Conservation (phyloP, 2,797 vertebrate species). For the Anguilla obscura region DNA sequence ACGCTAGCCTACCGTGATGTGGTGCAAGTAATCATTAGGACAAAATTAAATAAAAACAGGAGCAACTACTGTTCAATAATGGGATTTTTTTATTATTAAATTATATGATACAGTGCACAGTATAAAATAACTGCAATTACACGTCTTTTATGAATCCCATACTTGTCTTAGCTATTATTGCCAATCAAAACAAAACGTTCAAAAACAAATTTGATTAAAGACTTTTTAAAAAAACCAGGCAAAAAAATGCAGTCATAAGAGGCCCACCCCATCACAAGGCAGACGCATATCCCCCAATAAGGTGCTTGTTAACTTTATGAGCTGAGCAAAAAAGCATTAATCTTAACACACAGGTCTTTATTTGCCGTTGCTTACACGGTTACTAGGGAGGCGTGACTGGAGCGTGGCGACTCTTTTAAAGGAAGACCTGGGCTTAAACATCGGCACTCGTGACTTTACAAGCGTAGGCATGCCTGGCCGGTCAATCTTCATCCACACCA, state of each 20-base stretch:
- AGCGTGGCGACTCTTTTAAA: background rate
- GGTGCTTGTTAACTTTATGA: background rate
- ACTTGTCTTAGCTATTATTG: slow-evolving; percentile 7
- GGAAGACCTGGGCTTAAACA: slow-evolving; percentile 5
- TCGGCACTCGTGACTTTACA: background rate
- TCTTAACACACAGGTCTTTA: background rate
- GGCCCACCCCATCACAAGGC: background rate
- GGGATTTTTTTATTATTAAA: slow-evolving; percentile 33
- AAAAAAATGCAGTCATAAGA: background rate
- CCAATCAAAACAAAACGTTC: slow-evolving; percentile 14
- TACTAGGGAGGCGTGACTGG: background rate
- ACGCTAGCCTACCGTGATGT: background rate
- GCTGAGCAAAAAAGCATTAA: background rate
- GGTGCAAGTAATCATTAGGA: background rate
- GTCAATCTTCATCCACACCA: background rate
- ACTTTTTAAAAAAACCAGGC: slow-evolving; percentile 12
- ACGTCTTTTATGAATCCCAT: slow-evolving; percentile 23
- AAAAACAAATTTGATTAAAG: background rate
- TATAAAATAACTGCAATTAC: slow-evolving; percentile 28
- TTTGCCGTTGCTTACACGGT: background rate
- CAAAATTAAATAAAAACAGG: background rate
- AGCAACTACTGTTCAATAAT: slow-evolving; percentile 16
- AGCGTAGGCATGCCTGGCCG: background rate
- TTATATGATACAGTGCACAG: slow-evolving; percentile 25
- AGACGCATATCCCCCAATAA: background rate